These are phyloP conservation scores for Frankliniella intonsa DNA, from an alignment of 2,888 invertebrate genomes.

Conservation along the genomic window DNA sequence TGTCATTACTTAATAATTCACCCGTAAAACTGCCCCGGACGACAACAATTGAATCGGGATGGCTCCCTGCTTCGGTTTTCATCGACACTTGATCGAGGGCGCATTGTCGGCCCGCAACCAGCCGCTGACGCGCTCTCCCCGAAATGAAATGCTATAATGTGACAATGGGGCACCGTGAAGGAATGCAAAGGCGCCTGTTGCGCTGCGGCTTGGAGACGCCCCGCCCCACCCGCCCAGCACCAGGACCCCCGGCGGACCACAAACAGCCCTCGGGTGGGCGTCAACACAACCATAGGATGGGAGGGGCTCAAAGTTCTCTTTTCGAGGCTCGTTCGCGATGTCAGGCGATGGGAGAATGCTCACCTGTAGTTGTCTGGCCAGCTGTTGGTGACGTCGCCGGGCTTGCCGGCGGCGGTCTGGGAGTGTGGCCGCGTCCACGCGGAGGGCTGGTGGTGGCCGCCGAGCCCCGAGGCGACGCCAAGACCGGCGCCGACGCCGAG, in stretches of 20 bases:
- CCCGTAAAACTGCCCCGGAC: not conserved
- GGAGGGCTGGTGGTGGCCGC: slow-evolving; percentile 34
- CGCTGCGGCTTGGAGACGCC: no score
- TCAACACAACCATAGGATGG: no score
- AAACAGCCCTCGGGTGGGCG: no score
- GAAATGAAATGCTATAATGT: not conserved
- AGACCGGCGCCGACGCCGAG: slow-evolving; percentile 24
- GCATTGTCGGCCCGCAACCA: not conserved
- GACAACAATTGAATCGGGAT: slow-evolving; percentile 8
- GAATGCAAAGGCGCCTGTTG: not conserved
- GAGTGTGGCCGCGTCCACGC: slow-evolving; percentile 36
- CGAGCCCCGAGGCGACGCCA: slow-evolving; percentile 26
- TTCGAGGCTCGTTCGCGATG: not conserved
- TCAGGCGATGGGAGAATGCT: slow-evolving; percentile 2
- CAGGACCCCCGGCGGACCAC: no score
- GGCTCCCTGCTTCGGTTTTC: not conserved
- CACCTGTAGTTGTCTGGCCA: slow-evolving; percentile 38
- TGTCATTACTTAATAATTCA: not conserved
- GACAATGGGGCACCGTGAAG: slow-evolving; percentile 12
- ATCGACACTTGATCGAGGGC: slow-evolving; percentile 28
- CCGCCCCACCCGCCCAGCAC: no score
- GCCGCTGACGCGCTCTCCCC: no score
- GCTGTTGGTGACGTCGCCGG: slow-evolving; percentile 34
- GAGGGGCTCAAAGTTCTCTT: no score
- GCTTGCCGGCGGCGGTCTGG: slow-evolving; percentile 31